Evolutionary conservation across 2,888 invertebrate species (phyloP).

Genomic region (Nasonovia ribisnigri): DNA sequence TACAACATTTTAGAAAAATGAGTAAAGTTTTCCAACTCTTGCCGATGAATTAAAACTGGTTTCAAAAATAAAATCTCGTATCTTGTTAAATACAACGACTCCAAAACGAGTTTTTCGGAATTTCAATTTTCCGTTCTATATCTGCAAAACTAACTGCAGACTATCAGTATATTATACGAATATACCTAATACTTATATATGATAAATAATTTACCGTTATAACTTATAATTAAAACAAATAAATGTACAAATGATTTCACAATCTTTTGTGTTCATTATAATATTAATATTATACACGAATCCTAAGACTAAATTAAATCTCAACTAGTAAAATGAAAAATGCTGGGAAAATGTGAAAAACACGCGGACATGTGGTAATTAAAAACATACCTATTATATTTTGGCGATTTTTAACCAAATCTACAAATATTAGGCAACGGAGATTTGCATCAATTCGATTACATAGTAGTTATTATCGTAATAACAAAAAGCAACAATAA

Average conservation of each 20-base stretch:
- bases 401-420: not conserved
- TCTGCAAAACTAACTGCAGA: not conserved
- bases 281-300: not conserved
- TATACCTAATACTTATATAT: not conserved
- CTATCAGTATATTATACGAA: not conserved
- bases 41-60: conserved; percentile 53
- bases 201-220: conserved; percentile 39
- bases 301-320: not conserved
- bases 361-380: not conserved
- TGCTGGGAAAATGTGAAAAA: not conserved
- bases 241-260: not conserved
- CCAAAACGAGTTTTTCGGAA: conserved; percentile 58
- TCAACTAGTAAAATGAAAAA: not conserved
- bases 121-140: conserved; percentile 45
- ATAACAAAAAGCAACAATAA: not conserved
- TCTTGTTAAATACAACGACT: conserved; percentile 17
- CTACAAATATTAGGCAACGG: not conserved
- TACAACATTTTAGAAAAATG: conserved; percentile 50
- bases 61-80: conserved; percentile 55
- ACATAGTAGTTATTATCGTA: not conserved
- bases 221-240: not conserved
- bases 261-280: not conserved
- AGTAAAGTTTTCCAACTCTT: not conserved
- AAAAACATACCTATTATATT: not conserved
- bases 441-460: not conserved